phyloP scores from a whole-genome alignment of 2,888 invertebrate genomes.

The Cephonodes hylas region DNA sequence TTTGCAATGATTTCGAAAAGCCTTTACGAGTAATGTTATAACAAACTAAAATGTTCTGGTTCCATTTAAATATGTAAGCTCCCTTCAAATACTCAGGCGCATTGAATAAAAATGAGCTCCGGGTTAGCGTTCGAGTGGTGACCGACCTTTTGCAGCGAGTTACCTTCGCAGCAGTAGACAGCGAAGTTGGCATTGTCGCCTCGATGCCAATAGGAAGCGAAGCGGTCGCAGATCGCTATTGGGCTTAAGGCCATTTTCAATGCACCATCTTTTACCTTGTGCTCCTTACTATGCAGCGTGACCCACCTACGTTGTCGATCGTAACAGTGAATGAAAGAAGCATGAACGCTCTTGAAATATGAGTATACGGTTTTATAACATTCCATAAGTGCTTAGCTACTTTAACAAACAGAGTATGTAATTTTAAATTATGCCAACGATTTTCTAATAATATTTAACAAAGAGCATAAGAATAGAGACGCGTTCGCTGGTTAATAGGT shows the following conservation, averaged over 20 bases:
- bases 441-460: background rate
- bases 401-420: background rate
- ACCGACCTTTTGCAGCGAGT: constrained; percentile 68
- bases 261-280: constrained; percentile 82
- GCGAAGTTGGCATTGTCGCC: constrained; percentile 72
- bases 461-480: background rate
- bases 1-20: background rate
- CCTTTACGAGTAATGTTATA: background rate
- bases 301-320: constrained; percentile 54
- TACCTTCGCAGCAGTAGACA: constrained; percentile 69
- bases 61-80: background rate
- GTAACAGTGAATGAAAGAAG: constrained; percentile 41
- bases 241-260: constrained; percentile 80
- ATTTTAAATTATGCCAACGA: background rate
- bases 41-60: background rate
- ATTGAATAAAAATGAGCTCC: constrained; percentile 28
- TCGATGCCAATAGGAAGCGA: constrained; percentile 79
- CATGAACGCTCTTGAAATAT: constrained; percentile 27
- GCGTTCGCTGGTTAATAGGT: background rate
- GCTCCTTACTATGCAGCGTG: constrained; percentile 72
- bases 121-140: constrained; percentile 39
- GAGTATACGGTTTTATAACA: background rate
- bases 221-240: constrained; percentile 75
- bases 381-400: background rate
- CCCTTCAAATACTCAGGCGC: constrained; percentile 11